Conservation (phyloP, 1,140 invertebrate species). For the Cheumatopsyche charites region DNA sequence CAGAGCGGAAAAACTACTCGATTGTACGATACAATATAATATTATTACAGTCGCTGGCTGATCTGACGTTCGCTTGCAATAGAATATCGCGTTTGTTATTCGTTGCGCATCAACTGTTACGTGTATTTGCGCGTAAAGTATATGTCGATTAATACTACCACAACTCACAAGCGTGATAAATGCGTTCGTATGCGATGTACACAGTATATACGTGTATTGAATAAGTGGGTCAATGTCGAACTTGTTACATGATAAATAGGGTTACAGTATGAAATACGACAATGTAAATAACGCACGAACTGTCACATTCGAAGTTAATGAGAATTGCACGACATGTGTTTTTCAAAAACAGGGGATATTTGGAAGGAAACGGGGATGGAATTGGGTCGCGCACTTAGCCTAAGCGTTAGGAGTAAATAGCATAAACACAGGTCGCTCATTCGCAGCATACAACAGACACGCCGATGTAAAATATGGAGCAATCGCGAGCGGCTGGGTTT, state of each 20-base stretch:
- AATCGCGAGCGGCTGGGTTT: slow-evolving; percentile 1
- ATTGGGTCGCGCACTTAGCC: slow-evolving; percentile 1
- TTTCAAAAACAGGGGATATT: background rate
- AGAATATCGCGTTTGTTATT: no score
- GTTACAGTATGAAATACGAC: no score
- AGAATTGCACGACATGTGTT: no score
- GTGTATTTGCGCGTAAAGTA: no score
- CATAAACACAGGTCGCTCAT: slow-evolving; percentile 6
- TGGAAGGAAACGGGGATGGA: background rate
- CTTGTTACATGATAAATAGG: slow-evolving; percentile 2
- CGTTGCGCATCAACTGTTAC: no score
- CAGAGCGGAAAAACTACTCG: no score
- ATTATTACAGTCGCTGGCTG: no score
- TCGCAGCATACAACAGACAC: background rate
- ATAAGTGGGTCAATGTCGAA: slow-evolving; percentile 21
- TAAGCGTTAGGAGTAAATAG: background rate
- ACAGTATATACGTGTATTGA: background rate
- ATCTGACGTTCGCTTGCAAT: no score
- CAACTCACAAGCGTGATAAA: background rate
- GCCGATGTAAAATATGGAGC: slow-evolving; percentile 11
- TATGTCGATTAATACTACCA: background rate
- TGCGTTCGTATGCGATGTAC: background rate
- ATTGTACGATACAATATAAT: no score
- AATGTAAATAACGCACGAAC: no score
- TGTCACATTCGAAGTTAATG: no score